These are phyloP conservation scores for Pissodes strobi DNA, from an alignment of 1,140 invertebrate species.

Conservation along the genomic window DNA sequence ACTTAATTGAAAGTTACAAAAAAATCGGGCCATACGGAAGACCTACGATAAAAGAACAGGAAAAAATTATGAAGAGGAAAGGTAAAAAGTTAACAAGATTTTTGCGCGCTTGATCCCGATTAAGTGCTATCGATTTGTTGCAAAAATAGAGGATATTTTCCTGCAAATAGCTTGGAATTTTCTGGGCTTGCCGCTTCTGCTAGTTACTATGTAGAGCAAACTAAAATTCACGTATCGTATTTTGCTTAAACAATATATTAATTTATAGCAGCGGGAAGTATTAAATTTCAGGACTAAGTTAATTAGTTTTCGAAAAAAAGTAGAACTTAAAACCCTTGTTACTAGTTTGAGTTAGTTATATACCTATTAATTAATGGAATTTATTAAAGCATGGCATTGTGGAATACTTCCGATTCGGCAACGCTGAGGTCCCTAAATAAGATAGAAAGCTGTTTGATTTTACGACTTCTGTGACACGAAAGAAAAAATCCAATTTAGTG, in stretches of 20 bases:
- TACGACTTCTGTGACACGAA: constrained; percentile 29
- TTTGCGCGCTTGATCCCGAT: constrained; percentile 30
- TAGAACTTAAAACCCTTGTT: too few species aligned
- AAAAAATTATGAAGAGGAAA: constrained; percentile 30
- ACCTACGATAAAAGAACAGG: constrained; percentile 10
- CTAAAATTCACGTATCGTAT: too few species aligned
- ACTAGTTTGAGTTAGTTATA: too few species aligned
- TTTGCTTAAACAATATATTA: too few species aligned
- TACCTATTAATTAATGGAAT: too few species aligned
- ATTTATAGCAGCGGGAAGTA: too few species aligned
- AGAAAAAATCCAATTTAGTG: constrained; percentile 28
- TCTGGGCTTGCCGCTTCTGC: constrained; percentile 17
- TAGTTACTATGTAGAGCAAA: too few species aligned
- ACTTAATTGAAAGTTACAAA: background rate
- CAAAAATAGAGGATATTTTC: constrained; percentile 31
- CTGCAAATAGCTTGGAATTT: constrained; percentile 20
- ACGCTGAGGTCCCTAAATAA: constrained; percentile 1
- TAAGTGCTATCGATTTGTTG: constrained; percentile 32
- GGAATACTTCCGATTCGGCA: too few species aligned
- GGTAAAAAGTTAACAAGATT: constrained; percentile 36
- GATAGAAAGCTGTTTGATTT: constrained; percentile 23
- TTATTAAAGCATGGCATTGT: too few species aligned
- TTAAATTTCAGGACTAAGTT: too few species aligned
- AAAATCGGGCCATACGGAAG: background rate
- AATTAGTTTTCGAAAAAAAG: too few species aligned